Evolutionary conservation across 2,888 invertebrate species (phyloP), one percentile per base, ranked within the genome.

Genomic region (Choristoneura rosaceana): DNA sequence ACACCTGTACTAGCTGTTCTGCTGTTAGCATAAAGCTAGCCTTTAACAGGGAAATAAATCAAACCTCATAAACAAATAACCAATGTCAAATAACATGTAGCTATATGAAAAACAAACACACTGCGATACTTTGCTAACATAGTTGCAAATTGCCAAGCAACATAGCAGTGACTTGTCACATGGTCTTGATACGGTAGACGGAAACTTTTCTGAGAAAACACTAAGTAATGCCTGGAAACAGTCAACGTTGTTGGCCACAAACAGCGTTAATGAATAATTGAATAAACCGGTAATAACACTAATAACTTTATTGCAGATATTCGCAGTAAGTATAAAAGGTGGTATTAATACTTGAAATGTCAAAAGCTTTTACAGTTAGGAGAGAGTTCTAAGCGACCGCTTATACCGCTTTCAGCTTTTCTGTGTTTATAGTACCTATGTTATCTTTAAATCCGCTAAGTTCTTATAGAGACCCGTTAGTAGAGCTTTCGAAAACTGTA

Each of bases 121-220:
- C 14, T 52, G 1, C 12, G 55, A 4, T 25, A 55, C 55, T 12
- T 12, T 55, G 17, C 10, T 25, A 25, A 55, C 55, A 55, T 12
- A 55, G 25, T 55, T 55, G 55, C 55, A 25, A 55, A 55, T 55
- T 25, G 55, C 55, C 10, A 25, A 55, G 55, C 55, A 55, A 33
- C 25, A 25, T 12, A 55, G 25, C 9, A 12, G 4, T 25, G 25
- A 55, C 25, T 55, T 12, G 12, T 55, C 25, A 55, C 55, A 9
- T 55, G 55, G 55, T 55, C 25, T 4, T 55, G 4, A 4, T 10
- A 4, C 3, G 50, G 8, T 50, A 25, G 17, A 9, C 25, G 55
- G 55, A 25, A 55, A 17, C 55, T 55, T 25, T 69, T 69, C 63
- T 34, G 43, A 58, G 69, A 63, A 63, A 43, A 43, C 55, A 45